phyloP scores from a whole-genome alignment of 2,888 invertebrate genomes.

The Erannis defoliaria region DNA sequence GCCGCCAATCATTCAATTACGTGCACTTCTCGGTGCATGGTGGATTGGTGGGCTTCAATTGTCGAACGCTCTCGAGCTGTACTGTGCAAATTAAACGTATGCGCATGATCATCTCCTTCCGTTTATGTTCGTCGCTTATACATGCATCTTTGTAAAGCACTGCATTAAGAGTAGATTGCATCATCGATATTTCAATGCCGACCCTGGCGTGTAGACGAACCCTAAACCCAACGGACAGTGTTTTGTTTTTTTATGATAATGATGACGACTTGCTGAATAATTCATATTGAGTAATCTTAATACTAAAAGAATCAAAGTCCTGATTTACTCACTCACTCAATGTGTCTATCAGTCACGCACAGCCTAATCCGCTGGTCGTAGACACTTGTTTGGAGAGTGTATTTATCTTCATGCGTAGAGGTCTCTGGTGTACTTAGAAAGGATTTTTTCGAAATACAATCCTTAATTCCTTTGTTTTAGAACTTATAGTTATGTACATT shows the following conservation, averaged over 20 bases:
- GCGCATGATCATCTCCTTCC: constrained; percentile 45
- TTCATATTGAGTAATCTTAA: too few relatives aligned
- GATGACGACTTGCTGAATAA: too few relatives aligned
- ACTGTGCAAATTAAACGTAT: constrained; percentile 51
- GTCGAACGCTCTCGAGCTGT: constrained; percentile 58
- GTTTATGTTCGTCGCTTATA: constrained; percentile 28
- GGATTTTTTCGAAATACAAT: too few relatives aligned
- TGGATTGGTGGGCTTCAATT: constrained; percentile 60
- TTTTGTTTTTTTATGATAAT: neutral
- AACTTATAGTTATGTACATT: too few relatives aligned
- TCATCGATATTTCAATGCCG: constrained; percentile 4
- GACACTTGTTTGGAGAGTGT: too few relatives aligned
- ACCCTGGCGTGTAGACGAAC: neutral
- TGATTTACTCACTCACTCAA: too few relatives aligned
- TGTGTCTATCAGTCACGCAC: too few relatives aligned
- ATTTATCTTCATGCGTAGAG: too few relatives aligned
- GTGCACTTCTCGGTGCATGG: constrained; percentile 57
- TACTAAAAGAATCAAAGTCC: too few relatives aligned
- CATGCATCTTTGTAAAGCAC: constrained; percentile 13
- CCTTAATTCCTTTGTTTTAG: too few relatives aligned
- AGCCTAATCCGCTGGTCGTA: too few relatives aligned
- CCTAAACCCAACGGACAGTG: neutral
- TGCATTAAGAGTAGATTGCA: constrained; percentile 19
- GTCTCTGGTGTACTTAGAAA: too few relatives aligned
- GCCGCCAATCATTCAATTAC: constrained; percentile 78